phyloP scores from a whole-genome alignment of 1,140 invertebrate species.

The Copidosoma floridanum region DNA sequence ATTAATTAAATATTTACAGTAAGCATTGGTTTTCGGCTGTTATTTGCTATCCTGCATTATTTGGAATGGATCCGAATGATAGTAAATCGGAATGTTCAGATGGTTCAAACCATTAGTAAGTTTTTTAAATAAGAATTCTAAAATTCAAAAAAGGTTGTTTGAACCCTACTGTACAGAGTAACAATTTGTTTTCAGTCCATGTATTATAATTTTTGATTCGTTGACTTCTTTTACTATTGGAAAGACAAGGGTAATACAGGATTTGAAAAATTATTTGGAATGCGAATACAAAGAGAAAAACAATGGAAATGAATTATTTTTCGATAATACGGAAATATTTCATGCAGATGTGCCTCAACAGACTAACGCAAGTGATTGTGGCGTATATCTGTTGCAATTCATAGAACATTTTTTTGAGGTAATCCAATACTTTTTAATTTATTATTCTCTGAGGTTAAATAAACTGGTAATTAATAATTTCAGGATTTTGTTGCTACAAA shows the following conservation, averaged over 20 bases:
- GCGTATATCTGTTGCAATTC: constrained; percentile 92
- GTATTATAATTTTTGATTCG: constrained; percentile 94
- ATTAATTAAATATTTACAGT: constrained; percentile 53
- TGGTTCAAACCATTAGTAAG: too few relatives aligned
- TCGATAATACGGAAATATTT: constrained; percentile 75
- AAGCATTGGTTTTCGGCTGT: constrained; percentile 96
- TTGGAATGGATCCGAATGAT: too few relatives aligned
- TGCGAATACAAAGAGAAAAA: constrained; percentile 84
- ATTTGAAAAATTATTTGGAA: constrained; percentile 84
- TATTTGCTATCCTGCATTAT: constrained; percentile 86
- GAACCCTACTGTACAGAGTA: too few relatives aligned
- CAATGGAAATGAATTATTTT: constrained; percentile 65
- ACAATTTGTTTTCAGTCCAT: constrained; percentile 64
- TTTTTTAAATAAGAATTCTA: too few relatives aligned
- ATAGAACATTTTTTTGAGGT: constrained; percentile 91
- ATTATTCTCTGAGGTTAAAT: constrained; percentile 13
- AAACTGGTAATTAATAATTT: too few relatives aligned
- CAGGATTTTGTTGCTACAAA: neutral
- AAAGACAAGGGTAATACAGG: constrained; percentile 77
- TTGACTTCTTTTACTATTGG: constrained; percentile 68
- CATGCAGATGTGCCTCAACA: constrained; percentile 91
- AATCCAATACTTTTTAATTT: constrained; percentile 30
- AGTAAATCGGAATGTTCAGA: too few relatives aligned
- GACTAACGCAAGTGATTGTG: constrained; percentile 95
- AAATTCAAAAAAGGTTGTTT: too few relatives aligned